Evolutionary conservation across 2,113 vertebrate species (phyloP), one percentile per base, ranked within the genome.

Genomic region (Halichoeres trimaculatus): DNA sequence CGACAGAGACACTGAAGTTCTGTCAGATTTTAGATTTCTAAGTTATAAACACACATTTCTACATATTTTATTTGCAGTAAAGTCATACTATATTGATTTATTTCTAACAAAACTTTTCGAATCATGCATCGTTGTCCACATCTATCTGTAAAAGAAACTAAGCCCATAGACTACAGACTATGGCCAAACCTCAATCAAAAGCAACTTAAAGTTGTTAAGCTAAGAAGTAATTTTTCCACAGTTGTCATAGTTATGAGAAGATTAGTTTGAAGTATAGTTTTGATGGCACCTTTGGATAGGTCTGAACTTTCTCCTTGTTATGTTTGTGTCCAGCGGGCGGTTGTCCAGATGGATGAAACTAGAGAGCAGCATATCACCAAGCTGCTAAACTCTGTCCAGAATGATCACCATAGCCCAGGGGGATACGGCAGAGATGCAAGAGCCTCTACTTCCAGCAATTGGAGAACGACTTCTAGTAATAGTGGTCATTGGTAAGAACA

Each of bases 291-390:
- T 14, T 0, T 35, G 14, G 11, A 65, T 16, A 16, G 2, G 13
- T 6, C 58, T 68, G 11, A 76, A 55, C 2, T 12, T 66, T 67
- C 1, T 13, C 3, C 22, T 54, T n/a, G 48, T 5, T 2, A 6
- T 83, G 10, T 65, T 3, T 73, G 7, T 83, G 14, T 76, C 3
- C 52, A 99, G 98, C 94, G 97, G 81, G 95, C 98, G 0, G 95
- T 99, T 0, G 97, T 99, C 57, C 95, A 94, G 19, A 99, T 99
- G 98, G 98, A 99, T 70, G 96, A 97, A 74, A 93, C 91, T 30
- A 89, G 97, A 87, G 97, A 99, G 85, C 94, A 99, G 73, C 96
- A 96, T 10, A 99, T 99, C 47, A 96, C 95, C 50, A 94, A 95
- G 76, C 92, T 99, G 40, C 91, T 99, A 16, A 96, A 91, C 56